Conservation (phyloP, 2,888 invertebrate species). For the Nipponacmea schrenckii region DNA sequence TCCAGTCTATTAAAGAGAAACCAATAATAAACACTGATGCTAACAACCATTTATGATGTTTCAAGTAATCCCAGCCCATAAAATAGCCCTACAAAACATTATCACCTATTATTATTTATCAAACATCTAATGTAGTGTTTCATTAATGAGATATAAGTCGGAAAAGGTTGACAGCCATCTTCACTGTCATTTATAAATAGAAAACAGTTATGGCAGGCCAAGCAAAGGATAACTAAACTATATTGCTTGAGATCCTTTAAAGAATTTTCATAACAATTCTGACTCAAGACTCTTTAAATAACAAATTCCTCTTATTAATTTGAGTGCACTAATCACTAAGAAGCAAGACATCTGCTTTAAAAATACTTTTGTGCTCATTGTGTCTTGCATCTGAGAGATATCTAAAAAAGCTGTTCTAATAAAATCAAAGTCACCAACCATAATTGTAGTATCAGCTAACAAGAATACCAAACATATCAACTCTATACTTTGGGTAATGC, state of each 20-base stretch:
- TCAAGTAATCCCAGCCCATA: slow-evolving; percentile 50
- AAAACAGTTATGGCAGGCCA: too few species aligned
- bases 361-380: too few species aligned
- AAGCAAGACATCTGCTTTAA: too few species aligned
- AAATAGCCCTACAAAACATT: slow-evolving; percentile 42
- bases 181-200: too few species aligned
- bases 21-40: slow-evolving; percentile 47
- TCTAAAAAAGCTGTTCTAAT: too few species aligned
- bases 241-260: too few species aligned
- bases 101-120: background rate
- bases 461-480: slow-evolving; percentile 56
- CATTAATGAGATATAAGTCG: background rate
- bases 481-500: slow-evolving; percentile 57
- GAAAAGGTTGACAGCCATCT: background rate
- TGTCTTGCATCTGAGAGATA: too few species aligned
- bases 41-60: slow-evolving; percentile 57
- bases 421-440: too few species aligned
- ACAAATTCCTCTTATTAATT: background rate
- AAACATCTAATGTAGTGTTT: background rate
- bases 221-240: too few species aligned
- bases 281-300: too few species aligned
- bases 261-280: too few species aligned
- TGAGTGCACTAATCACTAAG: background rate
- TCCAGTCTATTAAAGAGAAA: slow-evolving; percentile 60
- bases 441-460: slow-evolving; percentile 45